Evolutionary conservation across 2,113 vertebrate genomes (phyloP), one percentile per base, ranked within the genome.

Genomic region (Mesoclemmys tuberculata): DNA sequence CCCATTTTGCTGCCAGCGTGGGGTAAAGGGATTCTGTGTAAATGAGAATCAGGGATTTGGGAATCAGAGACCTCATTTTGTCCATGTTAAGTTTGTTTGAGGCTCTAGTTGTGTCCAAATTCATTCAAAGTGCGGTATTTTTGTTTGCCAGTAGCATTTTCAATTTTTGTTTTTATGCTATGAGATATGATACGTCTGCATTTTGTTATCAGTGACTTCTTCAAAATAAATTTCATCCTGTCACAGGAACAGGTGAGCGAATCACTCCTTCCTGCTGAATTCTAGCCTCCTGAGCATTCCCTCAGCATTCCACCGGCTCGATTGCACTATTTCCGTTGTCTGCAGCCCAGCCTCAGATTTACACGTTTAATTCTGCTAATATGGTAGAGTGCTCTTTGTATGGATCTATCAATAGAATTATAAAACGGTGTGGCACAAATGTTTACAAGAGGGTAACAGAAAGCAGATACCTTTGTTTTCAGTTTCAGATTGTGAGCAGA

Each of bases 391-490:
- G 44, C 35, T 94, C 10, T 84, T 92, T 92, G 86, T 81, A 81
- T 85, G 80, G 88, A 61, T 88, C 10, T 95, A 56, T 91, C 44
- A 75, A 55, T 58, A 86, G 89, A 94, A 91, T 10, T 80, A 58
- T 94, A 80, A 44, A 88, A 90, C 93, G 24, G 88, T 94, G 86
- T 78, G 31, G 52, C 54, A 85, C 49, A 82, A 68, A 56, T 71
- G 5, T 88, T 94, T 93, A 46, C 12, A 88, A 68, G n/a, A n/a
- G 77, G 78, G 38, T 79, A 92, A 78, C 82, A 13, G 21, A 80
- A 93, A 89, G 82, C 82, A 38, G 8, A 55, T 92, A 90, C 82
- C 83, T 85, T 93, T 96, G 26, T 6, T 93, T 94, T 90, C 52
- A 8, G 41, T 0, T 77, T 71, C 88, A 92, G 92, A 90, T 52